Conservation (phyloP, 2,797 vertebrate genomes). For the Lagocephalus sceleratus region DNA sequence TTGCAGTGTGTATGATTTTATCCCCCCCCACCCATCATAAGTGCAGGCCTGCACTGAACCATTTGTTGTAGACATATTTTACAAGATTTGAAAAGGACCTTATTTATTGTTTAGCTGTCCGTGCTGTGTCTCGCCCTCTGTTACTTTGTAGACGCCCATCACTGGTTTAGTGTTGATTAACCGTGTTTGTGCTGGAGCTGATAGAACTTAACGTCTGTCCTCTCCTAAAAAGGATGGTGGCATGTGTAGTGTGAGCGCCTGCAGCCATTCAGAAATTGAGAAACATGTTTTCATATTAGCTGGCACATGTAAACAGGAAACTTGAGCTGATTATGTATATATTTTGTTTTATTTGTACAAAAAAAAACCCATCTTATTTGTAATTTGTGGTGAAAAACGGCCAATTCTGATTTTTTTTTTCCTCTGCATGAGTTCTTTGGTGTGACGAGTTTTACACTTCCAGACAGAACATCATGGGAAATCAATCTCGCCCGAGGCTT, state of each 20-base stretch:
- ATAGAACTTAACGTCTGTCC: conserved; percentile 18
- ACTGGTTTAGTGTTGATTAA: conserved; percentile 49
- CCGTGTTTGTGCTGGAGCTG: conserved; percentile 46
- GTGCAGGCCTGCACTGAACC: conserved; percentile 40
- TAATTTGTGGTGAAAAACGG: conserved; percentile 49
- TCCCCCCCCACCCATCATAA: conserved; percentile 32
- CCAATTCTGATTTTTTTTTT: conserved; percentile 44
- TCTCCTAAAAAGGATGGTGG: conserved; percentile 15
- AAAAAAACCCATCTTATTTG: conserved; percentile 33
- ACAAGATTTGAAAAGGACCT: conserved; percentile 46
- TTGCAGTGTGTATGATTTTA: conserved; percentile 53
- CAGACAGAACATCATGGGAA: conserved; percentile 9
- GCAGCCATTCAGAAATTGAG: conserved; percentile 17
- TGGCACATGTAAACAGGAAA: conserved; percentile 16
- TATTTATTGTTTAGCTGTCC: conserved; percentile 61
- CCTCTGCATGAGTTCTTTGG: conserved; percentile 48
- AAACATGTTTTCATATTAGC: conserved; percentile 20
- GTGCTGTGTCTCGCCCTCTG: conserved; percentile 38
- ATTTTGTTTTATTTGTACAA: conserved; percentile 45
- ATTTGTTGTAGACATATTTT: conserved; percentile 61
- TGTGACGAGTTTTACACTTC: conserved; percentile 48
- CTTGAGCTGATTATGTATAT: conserved; percentile 22
- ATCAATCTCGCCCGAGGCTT: conserved; percentile 3
- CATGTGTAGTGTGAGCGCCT: conserved; percentile 13
- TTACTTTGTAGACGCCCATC: conserved; percentile 45